These are phyloP conservation scores for Prochilodus magdalenae DNA, from an alignment of 2,113 vertebrate species.

Conservation along the genomic window DNA sequence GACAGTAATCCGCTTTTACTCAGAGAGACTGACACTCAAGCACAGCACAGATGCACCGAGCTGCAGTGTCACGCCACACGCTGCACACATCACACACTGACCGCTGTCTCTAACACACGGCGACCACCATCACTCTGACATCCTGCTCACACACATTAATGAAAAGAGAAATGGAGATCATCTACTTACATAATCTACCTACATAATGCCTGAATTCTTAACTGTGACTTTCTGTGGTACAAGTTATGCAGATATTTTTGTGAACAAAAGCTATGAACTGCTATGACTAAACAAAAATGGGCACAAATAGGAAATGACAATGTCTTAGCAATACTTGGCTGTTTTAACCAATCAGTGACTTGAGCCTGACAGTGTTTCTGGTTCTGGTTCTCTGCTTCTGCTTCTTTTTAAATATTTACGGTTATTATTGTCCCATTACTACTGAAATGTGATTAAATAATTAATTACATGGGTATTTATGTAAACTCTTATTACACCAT, in stretches of 20 bases:
- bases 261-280: no score
- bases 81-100: constrained; percentile 39
- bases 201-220: no score
- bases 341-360: neutral
- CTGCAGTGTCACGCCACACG: constrained; percentile 73
- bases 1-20: constrained; percentile 79
- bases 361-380: neutral
- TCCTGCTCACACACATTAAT: no score
- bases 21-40: constrained; percentile 71
- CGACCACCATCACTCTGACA: neutral
- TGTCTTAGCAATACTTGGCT: neutral
- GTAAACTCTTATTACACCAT: no score
- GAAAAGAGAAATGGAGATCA: no score
- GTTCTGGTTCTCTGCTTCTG: no score
- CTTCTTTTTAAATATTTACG: neutral
- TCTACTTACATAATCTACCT: neutral
- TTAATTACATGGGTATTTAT: no score
- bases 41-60: constrained; percentile 60
- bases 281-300: no score
- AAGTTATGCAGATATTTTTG: no score
- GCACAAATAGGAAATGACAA: neutral
- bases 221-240: no score
- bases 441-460: no score
- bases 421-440: neutral
- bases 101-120: neutral